These are phyloP conservation scores for Plebejus argus DNA, from an alignment of 2,888 invertebrate species.

Conservation along the genomic window DNA sequence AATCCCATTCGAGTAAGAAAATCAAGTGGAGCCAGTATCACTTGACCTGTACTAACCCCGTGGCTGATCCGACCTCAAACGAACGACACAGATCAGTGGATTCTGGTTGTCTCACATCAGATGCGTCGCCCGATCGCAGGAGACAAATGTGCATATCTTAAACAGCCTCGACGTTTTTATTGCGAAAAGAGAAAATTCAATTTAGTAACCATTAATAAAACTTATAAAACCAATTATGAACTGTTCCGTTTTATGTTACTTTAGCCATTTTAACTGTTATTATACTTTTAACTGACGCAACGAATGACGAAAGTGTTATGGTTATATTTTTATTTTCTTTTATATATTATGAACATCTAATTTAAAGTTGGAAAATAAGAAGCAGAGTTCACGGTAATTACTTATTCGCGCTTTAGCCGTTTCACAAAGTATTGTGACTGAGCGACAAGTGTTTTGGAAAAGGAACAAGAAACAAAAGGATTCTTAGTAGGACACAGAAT, in stretches of 20 bases:
- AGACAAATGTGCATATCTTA: conserved; percentile 72
- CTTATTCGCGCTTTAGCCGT: not conserved
- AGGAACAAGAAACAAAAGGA: conserved; percentile 1
- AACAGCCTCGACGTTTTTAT: conserved; percentile 66
- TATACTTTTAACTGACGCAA: conserved; percentile 2
- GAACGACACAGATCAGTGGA: conserved; percentile 49
- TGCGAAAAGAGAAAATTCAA: conserved; percentile 48
- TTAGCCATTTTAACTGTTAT: not conserved
- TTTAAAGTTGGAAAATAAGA: not conserved
- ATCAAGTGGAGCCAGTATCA: conserved; percentile 55
- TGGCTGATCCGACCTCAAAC: conserved; percentile 42
- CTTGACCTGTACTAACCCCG: conserved; percentile 51
- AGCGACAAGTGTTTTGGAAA: not conserved
- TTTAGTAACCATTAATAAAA: conserved; percentile 34
- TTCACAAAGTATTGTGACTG: not conserved
- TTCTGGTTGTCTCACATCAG: conserved; percentile 60
- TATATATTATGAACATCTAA: not conserved
- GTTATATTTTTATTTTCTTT: not conserved
- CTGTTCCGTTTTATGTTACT: conserved; percentile 32
- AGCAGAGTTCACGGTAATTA: not conserved
- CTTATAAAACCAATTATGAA: conserved; percentile 29
- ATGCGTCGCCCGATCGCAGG: conserved; percentile 64
- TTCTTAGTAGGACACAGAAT: conserved; percentile 7
- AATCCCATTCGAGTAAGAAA: conserved; percentile 75
- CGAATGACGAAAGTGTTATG: not conserved